Evolutionary conservation across 2,888 invertebrate species (phyloP).

Genomic region (Danaus chrysippus): DNA sequence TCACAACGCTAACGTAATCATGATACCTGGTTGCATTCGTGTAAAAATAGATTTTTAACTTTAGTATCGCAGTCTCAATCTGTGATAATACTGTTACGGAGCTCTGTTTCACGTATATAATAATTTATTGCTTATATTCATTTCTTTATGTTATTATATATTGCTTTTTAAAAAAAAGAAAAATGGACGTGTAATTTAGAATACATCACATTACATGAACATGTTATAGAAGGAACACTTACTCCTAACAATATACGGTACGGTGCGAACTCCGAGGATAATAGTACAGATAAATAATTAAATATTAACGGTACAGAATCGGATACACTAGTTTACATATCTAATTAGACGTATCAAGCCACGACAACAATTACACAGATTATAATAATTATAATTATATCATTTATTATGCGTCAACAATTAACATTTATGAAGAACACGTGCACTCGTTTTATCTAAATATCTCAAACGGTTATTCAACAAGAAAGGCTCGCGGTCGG

Average conservation of each 20-base stretch:
- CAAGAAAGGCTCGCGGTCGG: slow-evolving; percentile 57
- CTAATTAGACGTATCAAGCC: slow-evolving; percentile 54
- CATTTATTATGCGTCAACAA: slow-evolving; percentile 75
- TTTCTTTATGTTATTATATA: slow-evolving; percentile 45
- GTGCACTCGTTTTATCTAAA: slow-evolving; percentile 46
- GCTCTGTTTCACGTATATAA: slow-evolving; percentile 43
- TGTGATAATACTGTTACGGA: slow-evolving; percentile 49
- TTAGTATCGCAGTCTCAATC: slow-evolving; percentile 38
- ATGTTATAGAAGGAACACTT: slow-evolving; percentile 52
- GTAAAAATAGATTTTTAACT: slow-evolving; percentile 28
- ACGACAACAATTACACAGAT: slow-evolving; percentile 55
- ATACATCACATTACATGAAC: slow-evolving; percentile 55
- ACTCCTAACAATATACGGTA: slow-evolving; percentile 57
- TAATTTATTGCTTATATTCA: slow-evolving; percentile 58
- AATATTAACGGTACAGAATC: not conserved
- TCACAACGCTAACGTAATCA: slow-evolving; percentile 32
- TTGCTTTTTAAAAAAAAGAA: slow-evolving; percentile 57
- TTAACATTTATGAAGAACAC: slow-evolving; percentile 45
- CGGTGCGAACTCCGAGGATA: slow-evolving; percentile 48
- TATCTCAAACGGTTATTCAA: slow-evolving; percentile 50
- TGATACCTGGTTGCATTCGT: slow-evolving; percentile 17
- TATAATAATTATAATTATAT: slow-evolving; percentile 37
- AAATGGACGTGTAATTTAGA: slow-evolving; percentile 57
- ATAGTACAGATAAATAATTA: slow-evolving; percentile 27
- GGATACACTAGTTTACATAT: not conserved